Percentiles rank a stretch among this genome's conserved stretches.
These are phyloP conservation scores for Lochmaea capreae DNA, from an alignment of 2,888 invertebrate species.

Conservation along the genomic window DNA sequence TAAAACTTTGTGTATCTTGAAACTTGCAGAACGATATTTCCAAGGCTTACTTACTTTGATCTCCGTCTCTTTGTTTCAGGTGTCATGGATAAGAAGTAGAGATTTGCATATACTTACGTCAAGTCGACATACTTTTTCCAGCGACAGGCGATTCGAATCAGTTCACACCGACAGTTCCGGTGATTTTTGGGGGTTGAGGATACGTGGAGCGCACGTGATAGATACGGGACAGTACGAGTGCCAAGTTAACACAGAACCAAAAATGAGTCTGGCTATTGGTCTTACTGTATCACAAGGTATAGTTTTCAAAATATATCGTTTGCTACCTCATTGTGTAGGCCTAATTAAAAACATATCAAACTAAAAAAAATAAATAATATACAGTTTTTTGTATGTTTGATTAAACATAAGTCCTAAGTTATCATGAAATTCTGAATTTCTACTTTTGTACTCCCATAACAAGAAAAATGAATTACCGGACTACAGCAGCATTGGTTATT, in stretches of 20 bases:
- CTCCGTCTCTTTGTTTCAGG: slow-evolving; percentile 65
- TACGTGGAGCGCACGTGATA: slow-evolving; percentile 70
- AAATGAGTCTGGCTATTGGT: slow-evolving; percentile 76
- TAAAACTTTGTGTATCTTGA: too few species aligned
- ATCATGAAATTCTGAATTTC: too few species aligned
- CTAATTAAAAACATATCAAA: too few species aligned
- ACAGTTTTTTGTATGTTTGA: too few species aligned
- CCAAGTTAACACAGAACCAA: slow-evolving; percentile 81
- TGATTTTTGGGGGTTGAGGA: slow-evolving; percentile 72
- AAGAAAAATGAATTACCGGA: too few species aligned
- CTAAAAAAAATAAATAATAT: too few species aligned
- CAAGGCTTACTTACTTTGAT: too few species aligned
- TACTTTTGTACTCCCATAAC: too few species aligned
- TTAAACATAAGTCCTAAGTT: too few species aligned
- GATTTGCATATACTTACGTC: slow-evolving; percentile 79
- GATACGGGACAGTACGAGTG: slow-evolving; percentile 81
- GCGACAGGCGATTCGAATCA: slow-evolving; percentile 74
- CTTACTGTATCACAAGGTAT: slow-evolving; percentile 72
- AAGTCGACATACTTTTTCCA: slow-evolving; percentile 74
- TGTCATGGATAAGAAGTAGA: slow-evolving; percentile 78
- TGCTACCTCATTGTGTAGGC: too few species aligned
- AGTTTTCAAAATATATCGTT: slow-evolving; percentile 35
- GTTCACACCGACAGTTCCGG: slow-evolving; percentile 66
- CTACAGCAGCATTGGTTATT: too few species aligned
- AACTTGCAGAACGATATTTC: too few species aligned